These are phyloP conservation scores for Aplysina aerophoba DNA, from an alignment of 37 sponge, comb jelly and placozoan species.

Conservation along the genomic window DNA sequence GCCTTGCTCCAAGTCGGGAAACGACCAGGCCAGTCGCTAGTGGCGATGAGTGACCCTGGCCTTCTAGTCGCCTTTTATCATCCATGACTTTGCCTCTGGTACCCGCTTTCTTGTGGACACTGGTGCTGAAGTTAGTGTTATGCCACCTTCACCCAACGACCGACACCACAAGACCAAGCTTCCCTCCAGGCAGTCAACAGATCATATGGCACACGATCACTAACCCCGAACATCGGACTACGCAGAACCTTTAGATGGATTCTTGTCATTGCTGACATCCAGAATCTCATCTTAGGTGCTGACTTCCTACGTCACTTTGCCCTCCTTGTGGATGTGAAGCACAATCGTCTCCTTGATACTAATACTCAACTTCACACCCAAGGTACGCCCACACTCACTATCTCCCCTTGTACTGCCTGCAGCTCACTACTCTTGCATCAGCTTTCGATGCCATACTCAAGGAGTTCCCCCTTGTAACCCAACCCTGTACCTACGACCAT, in stretches of 20 bases:
- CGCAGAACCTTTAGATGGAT: constrained; percentile 52
- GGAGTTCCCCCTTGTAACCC: neutral
- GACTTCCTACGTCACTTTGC: constrained; percentile 55
- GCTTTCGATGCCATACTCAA: too few relatives aligned
- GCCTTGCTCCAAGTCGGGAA: constrained; percentile 52
- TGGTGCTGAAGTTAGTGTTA: constrained; percentile 56
- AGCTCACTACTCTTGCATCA: neutral
- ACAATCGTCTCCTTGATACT: constrained; percentile 20
- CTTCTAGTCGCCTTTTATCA: constrained; percentile 62
- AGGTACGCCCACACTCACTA: neutral
- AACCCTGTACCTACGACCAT: neutral
- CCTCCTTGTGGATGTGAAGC: constrained; percentile 45
- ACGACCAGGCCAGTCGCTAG: constrained; percentile 65
- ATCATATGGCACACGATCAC: constrained; percentile 33
- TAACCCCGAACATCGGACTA: constrained; percentile 73
- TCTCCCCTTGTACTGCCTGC: constrained; percentile 1
- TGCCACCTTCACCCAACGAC: constrained; percentile 44
- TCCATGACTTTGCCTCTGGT: constrained; percentile 37
- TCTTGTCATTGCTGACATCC: constrained; percentile 69
- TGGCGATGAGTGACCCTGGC: constrained; percentile 67
- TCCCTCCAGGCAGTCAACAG: constrained; percentile 30
- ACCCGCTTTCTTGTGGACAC: constrained; percentile 65
- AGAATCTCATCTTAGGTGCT: constrained; percentile 73
- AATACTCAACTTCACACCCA: constrained; percentile 29
- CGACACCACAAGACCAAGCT: constrained; percentile 36